phyloP scores from a whole-genome alignment of 1,140 invertebrate genomes.

The Caenorhabditis briggsae region DNA sequence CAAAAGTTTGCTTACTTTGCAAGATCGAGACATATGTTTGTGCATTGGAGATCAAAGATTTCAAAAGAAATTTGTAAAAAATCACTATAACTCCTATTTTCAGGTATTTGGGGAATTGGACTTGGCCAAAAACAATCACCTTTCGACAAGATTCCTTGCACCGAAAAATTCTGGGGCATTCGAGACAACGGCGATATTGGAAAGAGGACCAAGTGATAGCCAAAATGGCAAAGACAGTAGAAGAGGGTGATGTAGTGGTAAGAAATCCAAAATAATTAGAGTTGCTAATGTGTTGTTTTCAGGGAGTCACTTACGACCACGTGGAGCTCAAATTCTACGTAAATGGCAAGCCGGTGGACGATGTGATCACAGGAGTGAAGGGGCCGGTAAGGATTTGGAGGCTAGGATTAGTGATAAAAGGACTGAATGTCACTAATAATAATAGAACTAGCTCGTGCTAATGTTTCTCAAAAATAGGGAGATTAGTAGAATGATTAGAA shows the following conservation, averaged over 20 bases:
- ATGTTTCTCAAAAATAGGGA: no score
- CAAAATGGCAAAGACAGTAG: conserved; percentile 82
- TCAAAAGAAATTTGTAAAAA: no score
- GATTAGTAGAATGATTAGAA: no score
- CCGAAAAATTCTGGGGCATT: conserved; percentile 90
- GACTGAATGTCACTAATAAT: neutral
- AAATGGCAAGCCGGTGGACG: conserved; percentile 84
- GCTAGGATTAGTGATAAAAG: no score
- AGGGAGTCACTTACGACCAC: conserved; percentile 94
- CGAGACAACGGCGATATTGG: conserved; percentile 88
- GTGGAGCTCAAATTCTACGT: conserved; percentile 94
- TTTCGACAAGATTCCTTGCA: conserved; percentile 87
- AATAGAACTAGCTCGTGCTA: neutral
- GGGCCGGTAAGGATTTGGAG: conserved; percentile 27
- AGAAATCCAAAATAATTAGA: conserved; percentile 69
- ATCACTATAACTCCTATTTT: no score
- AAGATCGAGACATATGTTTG: no score
- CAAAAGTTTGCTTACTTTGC: no score
- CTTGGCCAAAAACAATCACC: conserved; percentile 89
- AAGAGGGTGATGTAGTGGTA: conserved; percentile 95
- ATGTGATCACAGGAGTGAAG: conserved; percentile 57
- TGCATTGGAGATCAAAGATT: no score
- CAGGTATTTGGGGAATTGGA: conserved; percentile 90
- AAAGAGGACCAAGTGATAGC: conserved; percentile 87
- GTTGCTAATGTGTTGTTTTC: conserved; percentile 69